Percentiles rank a stretch among this genome's conserved stretches.
phyloP scores from a whole-genome alignment of 2,888 invertebrate species.

The Bellardia pandia region DNA sequence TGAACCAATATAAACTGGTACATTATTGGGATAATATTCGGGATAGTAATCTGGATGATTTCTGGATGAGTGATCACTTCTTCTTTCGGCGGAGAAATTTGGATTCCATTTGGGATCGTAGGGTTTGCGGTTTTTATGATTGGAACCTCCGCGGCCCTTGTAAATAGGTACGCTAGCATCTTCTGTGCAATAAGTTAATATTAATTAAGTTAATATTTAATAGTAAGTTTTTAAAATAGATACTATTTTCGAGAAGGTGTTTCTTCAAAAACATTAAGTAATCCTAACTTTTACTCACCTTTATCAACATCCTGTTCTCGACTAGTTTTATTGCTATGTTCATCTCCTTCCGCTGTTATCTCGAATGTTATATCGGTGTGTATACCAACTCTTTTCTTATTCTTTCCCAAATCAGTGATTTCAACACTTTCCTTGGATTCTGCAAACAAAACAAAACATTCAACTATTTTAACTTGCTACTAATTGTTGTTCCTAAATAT shows the following conservation, averaged over 20 bases:
- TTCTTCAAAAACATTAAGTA: no score
- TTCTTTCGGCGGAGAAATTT: conserved; percentile 79
- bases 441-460: conserved; percentile 58
- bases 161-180: conserved; percentile 84
- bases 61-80: conserved; percentile 73
- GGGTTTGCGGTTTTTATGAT: conserved; percentile 78
- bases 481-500: not conserved
- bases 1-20: conserved; percentile 78
- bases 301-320: conserved; percentile 80
- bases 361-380: conserved; percentile 84
- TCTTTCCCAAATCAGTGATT: conserved; percentile 82
- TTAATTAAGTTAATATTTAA: no score
- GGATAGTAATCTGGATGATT: conserved; percentile 76
- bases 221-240: no score
- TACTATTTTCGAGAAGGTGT: no score
- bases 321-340: conserved; percentile 81
- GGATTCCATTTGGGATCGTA: conserved; percentile 83
- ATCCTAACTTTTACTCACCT: conserved; percentile 74
- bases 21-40: conserved; percentile 79
- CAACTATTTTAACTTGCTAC: not conserved
- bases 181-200: conserved; percentile 74
- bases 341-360: conserved; percentile 81
- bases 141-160: conserved; percentile 80
- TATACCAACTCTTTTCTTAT: conserved; percentile 83
- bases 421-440: conserved; percentile 84